phyloP scores from a whole-genome alignment of 2,113 vertebrate genomes.

The Chionis minor region DNA sequence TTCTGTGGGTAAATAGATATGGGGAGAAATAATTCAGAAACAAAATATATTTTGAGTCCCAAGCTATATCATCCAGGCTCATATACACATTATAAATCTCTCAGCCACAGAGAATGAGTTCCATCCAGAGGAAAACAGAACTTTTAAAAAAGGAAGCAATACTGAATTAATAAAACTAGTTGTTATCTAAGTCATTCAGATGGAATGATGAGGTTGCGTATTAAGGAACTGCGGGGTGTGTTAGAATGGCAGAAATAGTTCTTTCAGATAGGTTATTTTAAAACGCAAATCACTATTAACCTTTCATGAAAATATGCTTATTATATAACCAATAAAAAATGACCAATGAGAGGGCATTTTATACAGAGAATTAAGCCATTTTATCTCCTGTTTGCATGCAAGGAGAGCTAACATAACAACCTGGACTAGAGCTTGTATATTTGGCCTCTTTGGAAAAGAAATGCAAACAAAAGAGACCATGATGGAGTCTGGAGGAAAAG shows the following conservation, averaged over 20 bases:
- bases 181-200: background rate
- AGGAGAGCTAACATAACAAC: background rate
- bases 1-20: background rate
- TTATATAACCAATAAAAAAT: background rate
- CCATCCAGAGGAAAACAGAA: background rate
- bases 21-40: background rate
- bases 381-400: background rate
- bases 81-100: background rate
- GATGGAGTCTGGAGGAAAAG: background rate
- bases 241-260: background rate
- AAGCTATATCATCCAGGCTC: background rate
- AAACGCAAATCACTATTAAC: background rate
- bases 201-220: accelerated
- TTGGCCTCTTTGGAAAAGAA: background rate
- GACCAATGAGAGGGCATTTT: background rate
- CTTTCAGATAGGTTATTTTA: background rate
- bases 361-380: background rate
- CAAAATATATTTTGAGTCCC: background rate
- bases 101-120: background rate
- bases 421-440: background rate
- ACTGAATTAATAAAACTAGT: background rate
- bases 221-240: background rate
- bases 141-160: background rate
- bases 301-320: background rate
- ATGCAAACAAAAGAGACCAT: background rate